Conservation (phyloP, 2,888 invertebrate species). For the Sussaba pulchella region DNA sequence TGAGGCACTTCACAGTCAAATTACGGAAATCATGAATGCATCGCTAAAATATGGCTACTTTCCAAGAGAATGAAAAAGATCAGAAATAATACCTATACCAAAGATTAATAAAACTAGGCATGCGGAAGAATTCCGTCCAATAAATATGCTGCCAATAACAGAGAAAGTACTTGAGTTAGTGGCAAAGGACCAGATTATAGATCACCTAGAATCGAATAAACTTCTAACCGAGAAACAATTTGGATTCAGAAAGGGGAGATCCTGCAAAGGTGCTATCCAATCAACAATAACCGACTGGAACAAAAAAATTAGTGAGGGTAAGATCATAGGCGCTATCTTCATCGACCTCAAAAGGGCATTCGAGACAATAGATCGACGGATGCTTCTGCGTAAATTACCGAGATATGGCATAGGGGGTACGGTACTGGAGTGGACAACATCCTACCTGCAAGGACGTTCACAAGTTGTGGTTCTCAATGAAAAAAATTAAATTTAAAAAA, state of each 20-base stretch:
- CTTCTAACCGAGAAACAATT: slow-evolving; percentile 37
- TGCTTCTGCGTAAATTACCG: slow-evolving; percentile 33
- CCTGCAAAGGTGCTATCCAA: slow-evolving; percentile 58
- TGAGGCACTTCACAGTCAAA: no score
- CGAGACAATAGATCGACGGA: slow-evolving; percentile 51
- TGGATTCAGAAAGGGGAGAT: slow-evolving; percentile 52
- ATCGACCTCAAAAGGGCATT: slow-evolving; percentile 58
- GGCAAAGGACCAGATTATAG: slow-evolving; percentile 35
- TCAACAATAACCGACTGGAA: slow-evolving; percentile 48
- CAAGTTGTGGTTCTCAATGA: neutral
- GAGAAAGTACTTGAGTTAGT: slow-evolving; percentile 46
- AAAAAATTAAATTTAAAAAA: no score
- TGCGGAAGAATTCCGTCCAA: slow-evolving; percentile 40
- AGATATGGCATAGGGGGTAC: slow-evolving; percentile 44
- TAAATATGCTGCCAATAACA: slow-evolving; percentile 40
- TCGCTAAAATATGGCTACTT: no score
- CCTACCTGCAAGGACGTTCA: neutral
- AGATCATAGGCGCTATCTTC: slow-evolving; percentile 53
- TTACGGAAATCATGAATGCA: neutral
- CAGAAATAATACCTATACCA: slow-evolving; percentile 21
- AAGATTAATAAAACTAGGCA: slow-evolving; percentile 12
- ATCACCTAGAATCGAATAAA: slow-evolving; percentile 35
- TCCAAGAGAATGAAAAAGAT: slow-evolving; percentile 10
- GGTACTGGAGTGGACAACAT: neutral
- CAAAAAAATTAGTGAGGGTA: slow-evolving; percentile 26